A percentile compares a stretch with the other conserved stretches of the same genome.
phyloP scores from a whole-genome alignment of 2,113 vertebrate genomes.

The Hydropotes inermis region DNA sequence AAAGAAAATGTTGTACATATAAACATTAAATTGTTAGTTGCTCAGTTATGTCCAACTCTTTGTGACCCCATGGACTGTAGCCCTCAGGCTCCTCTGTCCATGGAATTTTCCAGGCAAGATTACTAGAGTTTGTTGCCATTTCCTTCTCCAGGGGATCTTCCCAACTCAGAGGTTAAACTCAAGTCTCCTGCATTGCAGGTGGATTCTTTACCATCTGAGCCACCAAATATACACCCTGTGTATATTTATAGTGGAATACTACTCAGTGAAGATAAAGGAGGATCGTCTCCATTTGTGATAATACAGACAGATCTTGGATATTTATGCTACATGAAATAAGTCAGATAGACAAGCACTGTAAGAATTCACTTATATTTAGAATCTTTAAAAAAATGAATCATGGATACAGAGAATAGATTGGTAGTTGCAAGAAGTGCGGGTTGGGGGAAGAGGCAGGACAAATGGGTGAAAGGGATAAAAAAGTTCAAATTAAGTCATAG shows the following conservation, averaged over 20 bases:
- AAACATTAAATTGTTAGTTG: not conserved
- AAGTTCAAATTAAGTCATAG: not conserved
- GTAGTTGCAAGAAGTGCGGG: not conserved
- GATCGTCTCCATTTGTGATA: not conserved
- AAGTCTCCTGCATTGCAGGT: not conserved
- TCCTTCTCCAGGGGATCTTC: not conserved
- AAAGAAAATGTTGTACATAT: not conserved
- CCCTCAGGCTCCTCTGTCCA: not conserved
- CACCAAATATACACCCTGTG: not conserved
- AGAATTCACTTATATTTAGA: not conserved
- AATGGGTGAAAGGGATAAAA: not conserved
- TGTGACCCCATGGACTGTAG: not conserved
- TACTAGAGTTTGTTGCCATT: not conserved
- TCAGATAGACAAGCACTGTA: not conserved
- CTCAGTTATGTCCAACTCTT: not conserved
- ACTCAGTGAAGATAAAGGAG: not conserved
- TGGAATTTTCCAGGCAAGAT: not conserved
- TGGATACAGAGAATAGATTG: not conserved
- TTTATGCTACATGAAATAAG: not conserved
- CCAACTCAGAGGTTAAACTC: not conserved
- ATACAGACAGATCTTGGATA: not conserved
- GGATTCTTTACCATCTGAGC: not conserved
- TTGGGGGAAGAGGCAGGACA: not conserved
- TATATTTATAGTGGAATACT: not conserved
- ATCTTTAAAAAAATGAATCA: not conserved